phyloP scores from a whole-genome alignment of 2,888 invertebrate species.

The Coleophora deauratella region DNA sequence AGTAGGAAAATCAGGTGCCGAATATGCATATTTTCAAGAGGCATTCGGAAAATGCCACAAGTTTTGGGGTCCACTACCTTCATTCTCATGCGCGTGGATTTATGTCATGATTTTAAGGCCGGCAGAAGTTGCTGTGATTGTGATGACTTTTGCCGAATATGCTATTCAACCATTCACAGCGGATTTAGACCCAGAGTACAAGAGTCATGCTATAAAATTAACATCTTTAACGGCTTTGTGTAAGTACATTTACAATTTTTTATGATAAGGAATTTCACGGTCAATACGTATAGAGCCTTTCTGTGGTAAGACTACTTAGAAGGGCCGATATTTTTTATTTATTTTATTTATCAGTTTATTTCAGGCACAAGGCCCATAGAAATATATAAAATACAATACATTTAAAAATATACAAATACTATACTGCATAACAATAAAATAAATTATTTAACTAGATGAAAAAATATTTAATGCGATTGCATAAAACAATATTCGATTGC shows the following conservation, averaged over 20 bases:
- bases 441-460: no score
- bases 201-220: conserved; percentile 73
- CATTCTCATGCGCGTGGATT: conserved; percentile 85
- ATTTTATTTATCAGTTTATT: no score
- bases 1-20: conserved; percentile 85
- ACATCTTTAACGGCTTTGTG: conserved; percentile 78
- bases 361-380: no score
- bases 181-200: conserved; percentile 53
- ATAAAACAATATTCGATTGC: no score
- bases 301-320: no score
- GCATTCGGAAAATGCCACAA: conserved; percentile 79
- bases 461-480: no score
- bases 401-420: no score
- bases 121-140: conserved; percentile 85
- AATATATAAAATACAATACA: no score
- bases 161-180: conserved; percentile 77
- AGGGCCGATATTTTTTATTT: no score
- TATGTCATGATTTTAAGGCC: conserved; percentile 83
- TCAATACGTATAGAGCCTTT: no score
- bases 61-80: conserved; percentile 82
- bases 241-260: conserved; percentile 41
- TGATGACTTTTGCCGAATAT: conserved; percentile 85
- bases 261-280: no score
- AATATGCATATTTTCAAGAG: conserved; percentile 85
- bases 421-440: no score